Percentiles rank a stretch among this genome's conserved stretches.
Evolutionary conservation across 2,797 vertebrate species (phyloP).

Genomic region (Xenopus petersii): DNA sequence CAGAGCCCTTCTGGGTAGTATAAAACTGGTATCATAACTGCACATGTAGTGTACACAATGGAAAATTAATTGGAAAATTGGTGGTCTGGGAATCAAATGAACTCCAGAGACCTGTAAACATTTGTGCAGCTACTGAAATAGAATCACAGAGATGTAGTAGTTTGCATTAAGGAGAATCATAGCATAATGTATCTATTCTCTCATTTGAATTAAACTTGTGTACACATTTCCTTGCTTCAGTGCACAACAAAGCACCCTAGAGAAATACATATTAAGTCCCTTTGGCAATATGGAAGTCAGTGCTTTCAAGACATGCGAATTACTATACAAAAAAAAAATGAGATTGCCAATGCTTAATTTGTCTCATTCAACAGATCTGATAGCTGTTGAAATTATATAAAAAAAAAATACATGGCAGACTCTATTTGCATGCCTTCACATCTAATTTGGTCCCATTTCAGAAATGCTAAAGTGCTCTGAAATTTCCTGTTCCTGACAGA

Average conservation of each 20-base stretch:
- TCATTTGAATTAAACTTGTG: not conserved
- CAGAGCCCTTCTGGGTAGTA: conserved; percentile 49
- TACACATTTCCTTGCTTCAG: not conserved
- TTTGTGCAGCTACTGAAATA: conserved; percentile 54
- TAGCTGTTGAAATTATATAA: conserved; percentile 24
- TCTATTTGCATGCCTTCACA: conserved; percentile 30
- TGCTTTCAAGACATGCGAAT: conserved; percentile 6
- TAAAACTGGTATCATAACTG: conserved; percentile 43
- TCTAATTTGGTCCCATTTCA: conserved; percentile 33
- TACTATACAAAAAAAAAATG: conserved; percentile 19
- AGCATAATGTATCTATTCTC: not conserved
- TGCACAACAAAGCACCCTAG: not conserved
- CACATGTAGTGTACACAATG: conserved; percentile 40
- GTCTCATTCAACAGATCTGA: conserved; percentile 39
- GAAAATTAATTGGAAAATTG: conserved; percentile 58
- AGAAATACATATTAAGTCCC: not conserved
- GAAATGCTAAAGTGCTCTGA: conserved; percentile 45
- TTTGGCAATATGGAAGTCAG: not conserved
- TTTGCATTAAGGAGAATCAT: conserved; percentile 3
- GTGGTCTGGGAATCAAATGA: conserved; percentile 48
- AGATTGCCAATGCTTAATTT: conserved; percentile 34
- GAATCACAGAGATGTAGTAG: conserved; percentile 42
- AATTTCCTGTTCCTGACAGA: conserved; percentile 44
- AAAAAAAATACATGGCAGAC: conserved; percentile 43
- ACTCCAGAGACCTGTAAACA: conserved; percentile 52